phyloP scores from a whole-genome alignment of 2,888 invertebrate species.

The Odontomyia ornata region DNA sequence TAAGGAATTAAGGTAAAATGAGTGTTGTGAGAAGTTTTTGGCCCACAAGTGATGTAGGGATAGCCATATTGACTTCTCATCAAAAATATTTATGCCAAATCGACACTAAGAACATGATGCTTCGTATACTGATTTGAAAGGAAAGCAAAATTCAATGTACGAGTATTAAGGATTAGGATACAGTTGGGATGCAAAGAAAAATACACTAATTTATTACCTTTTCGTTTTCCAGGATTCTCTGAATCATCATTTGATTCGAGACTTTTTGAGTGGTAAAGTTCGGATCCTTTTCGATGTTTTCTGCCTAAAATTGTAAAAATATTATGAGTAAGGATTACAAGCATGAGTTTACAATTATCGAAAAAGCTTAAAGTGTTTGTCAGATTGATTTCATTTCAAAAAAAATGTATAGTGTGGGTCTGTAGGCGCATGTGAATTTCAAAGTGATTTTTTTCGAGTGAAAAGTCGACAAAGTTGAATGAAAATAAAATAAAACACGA shows the following conservation, averaged over 20 bases:
- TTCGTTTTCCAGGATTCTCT: conserved; percentile 64
- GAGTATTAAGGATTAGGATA: too few relatives aligned
- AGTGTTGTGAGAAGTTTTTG: too few relatives aligned
- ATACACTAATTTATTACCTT: conserved; percentile 56
- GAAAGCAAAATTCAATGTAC: background rate
- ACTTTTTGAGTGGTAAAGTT: conserved; percentile 60
- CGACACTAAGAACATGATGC: background rate
- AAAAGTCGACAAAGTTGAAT: too few relatives aligned
- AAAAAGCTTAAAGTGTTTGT: too few relatives aligned
- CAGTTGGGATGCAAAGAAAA: background rate
- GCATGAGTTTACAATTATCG: too few relatives aligned
- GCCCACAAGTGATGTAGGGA: background rate
- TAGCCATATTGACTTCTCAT: conserved; percentile 45
- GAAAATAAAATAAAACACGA: too few relatives aligned
- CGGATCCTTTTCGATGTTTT: conserved; percentile 56
- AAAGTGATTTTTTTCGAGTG: too few relatives aligned
- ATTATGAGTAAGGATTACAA: background rate
- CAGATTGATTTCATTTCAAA: too few relatives aligned
- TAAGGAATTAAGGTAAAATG: too few relatives aligned
- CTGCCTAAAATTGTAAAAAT: conserved; percentile 52
- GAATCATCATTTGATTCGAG: conserved; percentile 61
- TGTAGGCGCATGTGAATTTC: too few relatives aligned
- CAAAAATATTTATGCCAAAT: conserved; percentile 39
- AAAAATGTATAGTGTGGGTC: too few relatives aligned
- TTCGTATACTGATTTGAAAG: background rate